Percentiles rank a stretch among this genome's conserved stretches.
phyloP scores from a whole-genome alignment of 2,113 vertebrate genomes.

The Isurus oxyrinchus region DNA sequence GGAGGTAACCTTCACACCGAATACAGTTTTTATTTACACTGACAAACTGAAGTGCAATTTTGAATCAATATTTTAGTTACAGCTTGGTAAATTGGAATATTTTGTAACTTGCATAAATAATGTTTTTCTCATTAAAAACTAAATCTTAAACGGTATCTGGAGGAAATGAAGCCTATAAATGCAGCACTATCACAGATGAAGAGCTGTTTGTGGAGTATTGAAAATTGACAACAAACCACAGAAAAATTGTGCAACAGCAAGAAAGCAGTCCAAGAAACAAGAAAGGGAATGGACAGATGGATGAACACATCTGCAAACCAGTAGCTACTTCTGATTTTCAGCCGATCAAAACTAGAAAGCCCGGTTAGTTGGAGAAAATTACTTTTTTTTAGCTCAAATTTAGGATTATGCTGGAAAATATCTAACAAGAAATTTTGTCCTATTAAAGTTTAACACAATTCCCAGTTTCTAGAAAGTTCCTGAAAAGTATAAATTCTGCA shows the following conservation, averaged over 20 bases:
- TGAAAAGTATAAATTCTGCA: background rate
- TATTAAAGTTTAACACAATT: background rate
- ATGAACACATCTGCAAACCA: background rate
- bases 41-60: background rate
- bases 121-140: background rate
- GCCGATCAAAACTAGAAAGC: background rate
- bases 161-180: background rate
- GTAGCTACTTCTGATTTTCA: background rate
- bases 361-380: background rate
- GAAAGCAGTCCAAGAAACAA: background rate
- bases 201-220: background rate
- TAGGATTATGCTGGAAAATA: background rate
- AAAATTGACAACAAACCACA: background rate
- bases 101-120: background rate
- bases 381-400: background rate
- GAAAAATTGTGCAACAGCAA: background rate
- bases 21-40: background rate
- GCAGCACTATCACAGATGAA: background rate
- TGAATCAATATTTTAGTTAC: background rate
- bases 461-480: background rate
- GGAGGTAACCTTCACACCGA: background rate
- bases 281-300: background rate
- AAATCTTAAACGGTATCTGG: background rate
- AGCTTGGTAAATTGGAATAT: background rate
- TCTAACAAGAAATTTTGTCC: background rate